A percentile compares a stretch with the other conserved stretches of the same genome.
phyloP scores from a whole-genome alignment of 37 sponge, comb jelly and placozoan species.

The Ephydatia muelleri region DNA sequence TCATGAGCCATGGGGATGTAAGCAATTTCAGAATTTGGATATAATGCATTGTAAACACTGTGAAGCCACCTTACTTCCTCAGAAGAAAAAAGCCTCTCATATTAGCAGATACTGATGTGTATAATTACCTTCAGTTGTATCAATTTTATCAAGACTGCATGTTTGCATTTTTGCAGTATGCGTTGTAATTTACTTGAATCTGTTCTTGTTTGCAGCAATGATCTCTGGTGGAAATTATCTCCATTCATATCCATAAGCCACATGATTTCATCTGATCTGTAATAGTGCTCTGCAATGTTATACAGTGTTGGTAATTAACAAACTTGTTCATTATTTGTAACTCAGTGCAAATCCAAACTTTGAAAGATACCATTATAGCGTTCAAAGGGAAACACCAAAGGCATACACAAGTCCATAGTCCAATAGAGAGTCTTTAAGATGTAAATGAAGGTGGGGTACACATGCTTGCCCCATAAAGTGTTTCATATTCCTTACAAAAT shows the following conservation, averaged over 20 bases:
- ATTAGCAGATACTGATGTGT: not conserved
- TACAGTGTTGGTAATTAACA: too few relatives aligned
- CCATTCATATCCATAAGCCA: too few relatives aligned
- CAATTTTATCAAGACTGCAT: not conserved
- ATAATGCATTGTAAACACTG: not conserved
- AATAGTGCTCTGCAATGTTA: too few relatives aligned
- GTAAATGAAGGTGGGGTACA: slow-evolving; percentile 17
- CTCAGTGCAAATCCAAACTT: too few relatives aligned
- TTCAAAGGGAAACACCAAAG: slow-evolving; percentile 61
- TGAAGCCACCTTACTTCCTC: slow-evolving; percentile 1
- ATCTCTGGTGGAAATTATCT: not conserved
- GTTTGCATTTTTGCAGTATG: not conserved
- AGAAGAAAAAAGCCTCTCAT: slow-evolving; percentile 1
- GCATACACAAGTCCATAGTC: slow-evolving; percentile 57
- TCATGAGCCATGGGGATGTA: not conserved
- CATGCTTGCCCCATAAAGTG: slow-evolving; percentile 14
- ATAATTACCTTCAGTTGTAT: not conserved
- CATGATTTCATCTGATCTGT: too few relatives aligned
- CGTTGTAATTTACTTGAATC: not conserved
- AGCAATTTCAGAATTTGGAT: not conserved
- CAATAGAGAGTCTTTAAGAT: slow-evolving; percentile 27
- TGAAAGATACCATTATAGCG: slow-evolving; percentile 47
- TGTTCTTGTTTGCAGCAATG: not conserved
- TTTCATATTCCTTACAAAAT: slow-evolving; percentile 38
- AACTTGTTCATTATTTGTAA: too few relatives aligned